phyloP scores from a whole-genome alignment of 2,888 invertebrate species.

The Pegoplata infirma region DNA sequence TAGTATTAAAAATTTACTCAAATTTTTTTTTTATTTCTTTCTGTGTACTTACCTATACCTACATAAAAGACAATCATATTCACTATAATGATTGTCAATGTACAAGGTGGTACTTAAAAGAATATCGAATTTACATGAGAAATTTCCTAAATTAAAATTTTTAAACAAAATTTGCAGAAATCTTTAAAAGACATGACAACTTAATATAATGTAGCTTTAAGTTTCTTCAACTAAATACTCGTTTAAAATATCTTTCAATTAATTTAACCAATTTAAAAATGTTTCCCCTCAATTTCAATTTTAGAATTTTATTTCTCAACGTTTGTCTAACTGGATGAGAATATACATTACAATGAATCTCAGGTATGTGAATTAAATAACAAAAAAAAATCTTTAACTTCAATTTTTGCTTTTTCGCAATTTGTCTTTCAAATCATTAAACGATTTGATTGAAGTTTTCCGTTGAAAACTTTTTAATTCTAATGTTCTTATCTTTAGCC shows the following conservation, averaged over 20 bases:
- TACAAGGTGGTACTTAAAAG: neutral
- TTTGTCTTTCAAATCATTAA: slow-evolving; percentile 37
- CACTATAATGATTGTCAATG: slow-evolving; percentile 8
- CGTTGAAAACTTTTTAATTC: slow-evolving; percentile 15
- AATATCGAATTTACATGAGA: slow-evolving; percentile 41
- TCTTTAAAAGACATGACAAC: neutral
- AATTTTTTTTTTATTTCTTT: too few relatives aligned
- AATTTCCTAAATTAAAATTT: neutral
- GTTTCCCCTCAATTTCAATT: neutral
- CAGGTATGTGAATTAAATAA: neutral
- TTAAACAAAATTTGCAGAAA: neutral
- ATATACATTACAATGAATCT: neutral
- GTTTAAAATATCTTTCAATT: neutral
- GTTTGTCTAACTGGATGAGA: neutral
- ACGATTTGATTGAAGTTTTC: slow-evolving; percentile 34
- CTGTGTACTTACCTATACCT: neutral
- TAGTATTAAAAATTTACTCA: too few relatives aligned
- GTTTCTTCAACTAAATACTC: neutral
- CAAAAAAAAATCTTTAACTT: neutral
- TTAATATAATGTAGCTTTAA: neutral
- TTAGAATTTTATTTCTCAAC: neutral
- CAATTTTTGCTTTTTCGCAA: neutral
- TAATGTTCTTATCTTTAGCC: slow-evolving; percentile 9
- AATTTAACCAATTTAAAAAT: neutral
- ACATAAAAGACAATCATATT: slow-evolving; percentile 17